phyloP scores from a whole-genome alignment of 2,888 invertebrate species.

The Harmothoe impar region DNA sequence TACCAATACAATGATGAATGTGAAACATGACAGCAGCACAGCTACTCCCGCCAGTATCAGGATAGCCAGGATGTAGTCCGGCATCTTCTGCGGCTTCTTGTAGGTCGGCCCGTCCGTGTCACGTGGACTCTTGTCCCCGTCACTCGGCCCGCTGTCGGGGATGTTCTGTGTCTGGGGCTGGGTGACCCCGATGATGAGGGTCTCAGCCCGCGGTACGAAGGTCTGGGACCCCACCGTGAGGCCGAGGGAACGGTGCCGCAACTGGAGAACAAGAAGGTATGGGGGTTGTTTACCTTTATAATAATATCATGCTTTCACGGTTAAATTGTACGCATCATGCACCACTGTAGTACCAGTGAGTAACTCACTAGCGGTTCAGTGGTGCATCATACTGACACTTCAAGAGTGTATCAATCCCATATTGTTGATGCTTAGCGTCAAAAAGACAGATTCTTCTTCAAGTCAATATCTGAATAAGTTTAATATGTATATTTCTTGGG shows the following conservation, averaged over 20 bases:
- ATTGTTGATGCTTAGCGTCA: too few species aligned
- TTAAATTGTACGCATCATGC: too few species aligned
- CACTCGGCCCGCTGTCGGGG: background rate
- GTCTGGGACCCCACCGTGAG: conserved; percentile 26
- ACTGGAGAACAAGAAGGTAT: background rate
- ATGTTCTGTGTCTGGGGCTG: background rate
- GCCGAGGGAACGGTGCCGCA: conserved; percentile 26
- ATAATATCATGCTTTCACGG: too few species aligned
- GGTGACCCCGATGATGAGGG: background rate
- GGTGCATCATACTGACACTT: too few species aligned
- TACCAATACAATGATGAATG: conserved; percentile 28
- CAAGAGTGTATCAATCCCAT: too few species aligned
- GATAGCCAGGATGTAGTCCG: conserved; percentile 7
- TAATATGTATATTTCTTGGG: too few species aligned
- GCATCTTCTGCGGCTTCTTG: background rate
- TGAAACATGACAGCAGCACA: conserved; percentile 17
- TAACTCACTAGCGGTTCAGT: too few species aligned
- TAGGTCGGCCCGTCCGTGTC: background rate
- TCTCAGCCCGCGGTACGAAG: background rate
- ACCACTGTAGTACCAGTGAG: too few species aligned
- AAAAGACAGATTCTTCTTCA: too few species aligned
- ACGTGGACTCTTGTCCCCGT: background rate
- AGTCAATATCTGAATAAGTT: too few species aligned
- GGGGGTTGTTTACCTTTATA: background rate
- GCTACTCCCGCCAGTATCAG: background rate